These are phyloP conservation scores for Odontocerum albicorne DNA, from an alignment of 2,888 invertebrate genomes.

Conservation along the genomic window DNA sequence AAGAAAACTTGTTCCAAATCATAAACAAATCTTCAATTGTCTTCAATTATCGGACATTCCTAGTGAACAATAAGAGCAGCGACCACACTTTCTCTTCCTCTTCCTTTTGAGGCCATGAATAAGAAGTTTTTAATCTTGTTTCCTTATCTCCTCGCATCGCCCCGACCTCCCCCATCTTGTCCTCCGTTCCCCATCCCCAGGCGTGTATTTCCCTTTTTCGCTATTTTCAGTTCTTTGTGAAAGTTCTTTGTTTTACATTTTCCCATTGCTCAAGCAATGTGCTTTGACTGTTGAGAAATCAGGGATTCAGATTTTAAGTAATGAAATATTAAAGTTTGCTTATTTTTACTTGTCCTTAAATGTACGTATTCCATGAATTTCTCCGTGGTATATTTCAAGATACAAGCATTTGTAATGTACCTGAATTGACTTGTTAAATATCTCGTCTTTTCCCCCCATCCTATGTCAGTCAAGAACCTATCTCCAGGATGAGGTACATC, in stretches of 20 bases:
- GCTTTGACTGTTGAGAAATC: constrained; percentile 31
- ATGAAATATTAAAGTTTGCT: neutral
- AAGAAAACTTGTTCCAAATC: too few species aligned
- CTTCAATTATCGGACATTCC: constrained; percentile 17
- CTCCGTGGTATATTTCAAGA: too few species aligned
- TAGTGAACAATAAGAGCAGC: neutral
- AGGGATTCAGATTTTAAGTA: constrained; percentile 5
- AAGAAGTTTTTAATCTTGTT: constrained; percentile 36
- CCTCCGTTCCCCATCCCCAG: constrained; percentile 10
- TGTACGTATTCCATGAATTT: too few species aligned
- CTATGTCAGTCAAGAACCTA: too few species aligned
- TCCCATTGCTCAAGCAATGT: constrained; percentile 31
- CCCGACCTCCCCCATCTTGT: constrained; percentile 6
- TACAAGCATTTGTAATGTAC: too few species aligned
- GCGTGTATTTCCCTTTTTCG: constrained; percentile 33
- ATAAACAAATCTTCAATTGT: constrained; percentile 8
- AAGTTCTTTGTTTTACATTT: constrained; percentile 35
- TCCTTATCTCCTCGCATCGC: constrained; percentile 26
- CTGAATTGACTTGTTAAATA: too few species aligned
- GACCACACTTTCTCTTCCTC: constrained; percentile 8
- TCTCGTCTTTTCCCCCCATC: too few species aligned
- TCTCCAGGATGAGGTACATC: too few species aligned
- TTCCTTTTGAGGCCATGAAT: constrained; percentile 29
- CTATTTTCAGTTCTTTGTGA: constrained; percentile 35
- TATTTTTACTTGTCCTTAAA: neutral